Evolutionary conservation across 2,113 vertebrate genomes (phyloP).

Genomic region (Ceuthmochares aereus): DNA sequence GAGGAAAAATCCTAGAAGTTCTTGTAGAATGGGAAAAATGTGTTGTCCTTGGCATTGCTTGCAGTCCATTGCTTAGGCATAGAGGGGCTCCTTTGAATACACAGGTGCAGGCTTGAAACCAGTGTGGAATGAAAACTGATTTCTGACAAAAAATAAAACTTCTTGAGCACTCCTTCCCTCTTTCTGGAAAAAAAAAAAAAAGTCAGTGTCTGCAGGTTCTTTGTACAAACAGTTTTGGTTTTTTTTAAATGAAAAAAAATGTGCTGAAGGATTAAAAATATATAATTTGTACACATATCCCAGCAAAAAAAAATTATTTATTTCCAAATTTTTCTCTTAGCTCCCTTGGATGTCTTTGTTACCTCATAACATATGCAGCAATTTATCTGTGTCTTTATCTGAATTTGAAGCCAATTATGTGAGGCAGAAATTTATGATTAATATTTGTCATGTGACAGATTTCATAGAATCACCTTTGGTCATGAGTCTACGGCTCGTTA

Average conservation of each 20-base stretch:
- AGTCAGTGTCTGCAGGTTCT: background rate
- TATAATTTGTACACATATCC: background rate
- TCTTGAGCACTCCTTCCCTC: background rate
- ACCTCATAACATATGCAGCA: background rate
- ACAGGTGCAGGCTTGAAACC: background rate
- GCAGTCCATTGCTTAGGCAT: background rate
- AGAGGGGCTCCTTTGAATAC: background rate
- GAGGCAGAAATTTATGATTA: background rate
- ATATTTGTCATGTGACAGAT: background rate
- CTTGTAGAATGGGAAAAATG: background rate
- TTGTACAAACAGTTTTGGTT: background rate
- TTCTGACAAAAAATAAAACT: background rate
- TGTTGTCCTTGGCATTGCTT: background rate
- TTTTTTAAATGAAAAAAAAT: background rate
- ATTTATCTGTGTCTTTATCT: background rate
- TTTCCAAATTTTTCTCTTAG: background rate
- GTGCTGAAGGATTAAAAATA: background rate
- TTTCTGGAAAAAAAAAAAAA: background rate
- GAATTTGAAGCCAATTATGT: background rate
- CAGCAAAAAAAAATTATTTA: background rate
- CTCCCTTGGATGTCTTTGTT: background rate
- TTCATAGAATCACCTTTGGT: background rate
- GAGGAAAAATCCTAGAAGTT: background rate
- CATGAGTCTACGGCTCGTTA: background rate
- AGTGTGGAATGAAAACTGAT: background rate